Evolutionary conservation across 2,797 vertebrate genomes (phyloP).

Genomic region (Typhlichthys subterraneus): DNA sequence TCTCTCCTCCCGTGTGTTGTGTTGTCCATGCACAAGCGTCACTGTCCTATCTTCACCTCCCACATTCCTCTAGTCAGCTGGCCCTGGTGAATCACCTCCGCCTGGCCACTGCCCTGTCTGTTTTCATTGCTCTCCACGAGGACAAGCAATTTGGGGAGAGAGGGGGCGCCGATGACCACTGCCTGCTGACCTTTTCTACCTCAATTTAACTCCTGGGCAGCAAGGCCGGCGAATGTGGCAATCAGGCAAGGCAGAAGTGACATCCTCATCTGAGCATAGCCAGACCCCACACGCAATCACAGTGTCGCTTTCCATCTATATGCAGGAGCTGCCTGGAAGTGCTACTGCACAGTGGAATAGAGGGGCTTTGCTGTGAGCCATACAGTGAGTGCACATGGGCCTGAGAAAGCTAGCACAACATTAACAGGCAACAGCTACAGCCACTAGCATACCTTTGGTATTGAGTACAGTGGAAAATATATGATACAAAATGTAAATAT

Average conservation of each 20-base stretch:
- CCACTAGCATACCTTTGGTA: too few species aligned
- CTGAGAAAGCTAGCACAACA: neutral
- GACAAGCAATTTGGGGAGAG: slow-evolving; percentile 76
- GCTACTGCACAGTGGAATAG: slow-evolving; percentile 19
- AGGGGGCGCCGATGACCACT: slow-evolving; percentile 80
- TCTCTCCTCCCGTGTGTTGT: neutral
- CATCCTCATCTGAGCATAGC: slow-evolving; percentile 80
- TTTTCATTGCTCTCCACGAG: slow-evolving; percentile 78
- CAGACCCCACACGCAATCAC: slow-evolving; percentile 68
- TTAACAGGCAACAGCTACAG: neutral
- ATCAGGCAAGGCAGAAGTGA: slow-evolving; percentile 79
- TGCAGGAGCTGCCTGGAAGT: slow-evolving; percentile 42
- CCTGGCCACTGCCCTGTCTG: slow-evolving; percentile 69
- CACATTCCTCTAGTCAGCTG: slow-evolving; percentile 47
- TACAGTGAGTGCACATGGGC: too few species aligned
- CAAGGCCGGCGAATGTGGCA: slow-evolving; percentile 72
- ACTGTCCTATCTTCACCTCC: slow-evolving; percentile 29
- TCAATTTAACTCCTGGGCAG: slow-evolving; percentile 78
- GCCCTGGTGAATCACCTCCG: slow-evolving; percentile 64
- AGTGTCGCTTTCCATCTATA: slow-evolving; percentile 78
- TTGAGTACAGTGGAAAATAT: too few species aligned
- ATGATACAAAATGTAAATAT: too few species aligned
- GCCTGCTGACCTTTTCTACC: slow-evolving; percentile 88
- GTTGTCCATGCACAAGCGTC: slow-evolving; percentile 16
- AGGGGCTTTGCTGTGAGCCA: too few species aligned